Evolutionary conservation across 2,888 invertebrate genomes (phyloP), one percentile per base, ranked within the genome.

Genomic region (Itoplectis maculator): DNA sequence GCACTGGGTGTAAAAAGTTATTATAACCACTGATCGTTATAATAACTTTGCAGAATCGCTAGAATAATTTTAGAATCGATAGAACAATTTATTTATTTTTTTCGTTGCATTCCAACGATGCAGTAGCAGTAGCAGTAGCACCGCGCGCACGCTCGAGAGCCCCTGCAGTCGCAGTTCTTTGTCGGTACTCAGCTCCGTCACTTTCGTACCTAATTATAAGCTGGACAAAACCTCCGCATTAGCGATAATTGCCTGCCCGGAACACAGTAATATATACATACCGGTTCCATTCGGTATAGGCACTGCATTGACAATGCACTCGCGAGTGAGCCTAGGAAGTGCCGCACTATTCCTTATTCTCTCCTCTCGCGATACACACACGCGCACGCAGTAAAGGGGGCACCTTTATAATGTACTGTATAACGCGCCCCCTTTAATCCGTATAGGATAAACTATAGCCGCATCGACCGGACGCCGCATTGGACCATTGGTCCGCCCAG

Each of bases 151-250:
- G 13, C 18, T n/a, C 69, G 35, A 37, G 35, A 20, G 29, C 20
- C 63, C 80, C 74, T 79, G 56, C 54, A 66, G 77, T 79, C 65
- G 75, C 73, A 78, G 86, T 84, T 84, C 89, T 89, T 88, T 88
- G 88, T 89, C 88, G 88, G 89, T 82, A 59, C 40, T n/a, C n/a
- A 7, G 81, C 80, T 84, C 85, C 88, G 88, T 87, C 88, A 88
- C 87, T 88, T 88, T 86, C 86, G 82, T 85, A 86, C 85, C 87
- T 89, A 90, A 89, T 90, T 89, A 89, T 88, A 89, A 88, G 85
- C 86, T 85, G 87, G 87, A 88, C 88, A 88, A 88, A 88, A 89
- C 87, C 87, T 86, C 82, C 86, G 86, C 87, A 88, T 89, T 88
- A 89, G 88, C 88, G 88, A 87, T 88, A 83, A 84, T 84, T 84